Percentiles rank a stretch among this genome's conserved stretches.
Evolutionary conservation across 2,113 vertebrate genomes (phyloP).

Genomic region (Rhea pennata): DNA sequence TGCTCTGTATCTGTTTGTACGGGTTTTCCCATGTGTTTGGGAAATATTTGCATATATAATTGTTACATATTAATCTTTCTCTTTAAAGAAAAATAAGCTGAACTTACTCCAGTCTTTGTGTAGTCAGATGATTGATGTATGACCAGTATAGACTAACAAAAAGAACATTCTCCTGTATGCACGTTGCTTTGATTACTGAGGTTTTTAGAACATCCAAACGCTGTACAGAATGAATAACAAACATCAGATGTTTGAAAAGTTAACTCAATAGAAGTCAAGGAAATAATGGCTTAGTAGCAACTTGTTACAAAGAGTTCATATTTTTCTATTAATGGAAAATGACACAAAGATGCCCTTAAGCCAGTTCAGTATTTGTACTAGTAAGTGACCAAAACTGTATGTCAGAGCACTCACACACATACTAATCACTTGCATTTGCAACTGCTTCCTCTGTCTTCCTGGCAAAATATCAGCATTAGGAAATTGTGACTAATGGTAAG

Average conservation of each 20-base stretch:
- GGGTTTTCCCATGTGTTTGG: background rate
- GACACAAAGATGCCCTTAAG: constrained; percentile 49
- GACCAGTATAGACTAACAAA: constrained; percentile 45
- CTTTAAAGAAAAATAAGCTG: background rate
- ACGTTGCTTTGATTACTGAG: constrained; percentile 42
- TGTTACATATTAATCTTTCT: constrained; percentile 34
- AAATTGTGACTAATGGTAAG: constrained; percentile 63
- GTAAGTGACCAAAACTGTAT: constrained; percentile 64
- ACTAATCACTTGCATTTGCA: constrained; percentile 67
- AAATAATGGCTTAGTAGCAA: constrained; percentile 57
- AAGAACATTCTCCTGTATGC: background rate
- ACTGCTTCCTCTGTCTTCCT: constrained; percentile 63
- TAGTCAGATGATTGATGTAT: constrained; percentile 34
- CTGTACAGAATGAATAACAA: constrained; percentile 38
- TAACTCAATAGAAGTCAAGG: constrained; percentile 45
- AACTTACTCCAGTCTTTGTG: background rate
- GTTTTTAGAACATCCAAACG: background rate
- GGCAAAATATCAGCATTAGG: constrained; percentile 60
- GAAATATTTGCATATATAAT: constrained; percentile 46
- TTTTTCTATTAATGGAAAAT: constrained; percentile 65
- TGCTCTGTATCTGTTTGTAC: background rate
- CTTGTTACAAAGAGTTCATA: constrained; percentile 43
- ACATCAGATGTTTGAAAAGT: constrained; percentile 53
- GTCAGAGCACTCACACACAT: constrained; percentile 21
- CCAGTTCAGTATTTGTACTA: constrained; percentile 59